Base-by-base conservation (phyloP, 2,888 invertebrate species). In the Drosophila imparisetae region DNA sequence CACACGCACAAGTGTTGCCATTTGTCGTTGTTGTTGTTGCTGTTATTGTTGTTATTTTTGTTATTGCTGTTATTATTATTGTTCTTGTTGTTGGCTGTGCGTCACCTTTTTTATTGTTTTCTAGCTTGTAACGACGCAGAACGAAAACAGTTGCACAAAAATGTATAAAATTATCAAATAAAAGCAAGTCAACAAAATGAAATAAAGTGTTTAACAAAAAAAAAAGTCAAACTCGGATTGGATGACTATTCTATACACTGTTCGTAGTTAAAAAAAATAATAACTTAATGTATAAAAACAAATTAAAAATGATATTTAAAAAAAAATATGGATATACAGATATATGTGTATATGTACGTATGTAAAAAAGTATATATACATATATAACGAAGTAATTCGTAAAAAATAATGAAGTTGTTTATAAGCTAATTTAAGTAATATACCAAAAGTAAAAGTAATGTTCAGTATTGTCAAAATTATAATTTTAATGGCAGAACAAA, bases 151-250 rank as follows among this genome's bases (percentile, higher is more conserved):
- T 80, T 80, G 78, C 79, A 72, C 68, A 59, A 69, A 81, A 82
- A 85, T 80, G 52, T 83, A 80, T 85, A 80, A 88, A 88, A 86
- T 88, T 80, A 88, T 88, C 86, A 88, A 88, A 84, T 84, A 83
- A 76, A 79, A 78, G 48, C 53, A 68, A 61, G 40, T 49, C 53
- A 80, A 71, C 66, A 54, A 66, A 66, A 72, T 65, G 34, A 66
- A 24, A 21, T 29, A 36, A 53, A 68, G 27, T 32, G 18, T 18
- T 67, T 49, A 54, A 18, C 72, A 42, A 50, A 38, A 32, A 57
- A 55, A 52, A 55, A 24, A 13, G 1, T 24, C 4, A 1, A 2
- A 2, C 11, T 8, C 36, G 6, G 0, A 1, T 7, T 40, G 6
- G 6, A 15, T 54, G 66, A 74, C 69, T 30, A 5, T 13, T 2